Evolutionary conservation across 2,888 invertebrate genomes (phyloP), one percentile per base, ranked within the genome.

Genomic region (Oeneis ivallda): DNA sequence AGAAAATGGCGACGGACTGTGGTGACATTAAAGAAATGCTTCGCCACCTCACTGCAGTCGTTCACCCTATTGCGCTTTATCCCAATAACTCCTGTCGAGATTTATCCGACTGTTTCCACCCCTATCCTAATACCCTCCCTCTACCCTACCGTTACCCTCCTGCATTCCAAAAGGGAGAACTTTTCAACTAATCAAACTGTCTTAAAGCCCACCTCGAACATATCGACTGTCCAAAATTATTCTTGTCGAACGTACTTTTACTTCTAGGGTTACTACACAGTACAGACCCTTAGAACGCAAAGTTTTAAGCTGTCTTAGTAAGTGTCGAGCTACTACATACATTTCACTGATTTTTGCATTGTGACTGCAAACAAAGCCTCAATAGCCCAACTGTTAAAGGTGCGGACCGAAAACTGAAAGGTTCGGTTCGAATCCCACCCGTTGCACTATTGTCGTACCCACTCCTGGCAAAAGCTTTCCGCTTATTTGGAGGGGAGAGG

Each of bases 121-220:
- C 62, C 45, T 54, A 39, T 32, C 52, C 66, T 26, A 47, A 17
- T 47, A 47, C 47, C 47, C 17, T 47, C 47, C 47, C 13, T 13
- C 13, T 13, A 41, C 10, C 39, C 39, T 41, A 13, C 39, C 13
- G 13, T 5, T 41, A 41, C 45, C 49, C 49, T 56, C 53, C 56
- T 62, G 61, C 68, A 71, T 71, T 71, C 71, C 66, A 54, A 26
- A 52, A 60, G 58, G 67, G 62, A 61, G 67, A 81, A 85, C 75
- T 85, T 84, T 76, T 76, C 77, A 86, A 87, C 83, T 86, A 85
- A 87, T 87, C 87, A 86, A 88, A 87, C 79, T 84, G 84, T 83
- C 86, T 87, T 84, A 82, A 81, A 80, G 82, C 78, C 82, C 82
- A 81, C 80, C 81, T 80, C 76, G 79, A 76, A 83, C 83, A 79